Evolutionary conservation across 2,888 invertebrate species (phyloP), one percentile per base, ranked within the genome.

Genomic region (Lasioglossum vierecki): DNA sequence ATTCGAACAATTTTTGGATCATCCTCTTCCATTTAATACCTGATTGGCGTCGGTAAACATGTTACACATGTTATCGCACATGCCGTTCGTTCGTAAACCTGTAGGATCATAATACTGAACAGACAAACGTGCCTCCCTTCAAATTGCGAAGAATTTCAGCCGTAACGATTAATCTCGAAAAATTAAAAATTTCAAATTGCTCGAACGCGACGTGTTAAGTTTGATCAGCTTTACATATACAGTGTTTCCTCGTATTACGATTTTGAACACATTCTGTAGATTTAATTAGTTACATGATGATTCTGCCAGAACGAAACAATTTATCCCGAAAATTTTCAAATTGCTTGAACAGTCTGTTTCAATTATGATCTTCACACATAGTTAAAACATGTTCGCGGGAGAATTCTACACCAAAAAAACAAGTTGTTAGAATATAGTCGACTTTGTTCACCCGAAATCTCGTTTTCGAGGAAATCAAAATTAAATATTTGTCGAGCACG

Each of bases 1-100:
- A 53, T 30, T 26, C 68, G 3, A 72, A 70, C 73, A 63, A 84
- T 68, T 79, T 76, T 57, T 46, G 53, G 68, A 84, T 82, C 70
- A 76, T 68, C 68, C 76, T 53, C 41, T 71, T 53, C 71, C 71
- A 60, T 46, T 75, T 60, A 41, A 22, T 66, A 15, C 46, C 79
- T 66, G 72, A 81, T 39, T 30, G 44, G n/a, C 77, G 26, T 76
- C 6, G 63, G 63, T 30, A 30, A 63, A 30, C 26, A 63, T 15
- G 63, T 63, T 63, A 30, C 30, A 15, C 63, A 30, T 63, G 26
- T 63, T 30, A 63, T 6, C 60, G 60, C 15, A 5, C 13, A 5
- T 15, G 30, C 15, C 63, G 63, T 63, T 63, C 18, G 5, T 30
- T 63, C 63, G 63, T 18, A 15, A 18, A 63, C 15, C 30, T 63